Evolutionary conservation across 2,113 vertebrate species (phyloP).

Genomic region (Malurus cyaneus): DNA sequence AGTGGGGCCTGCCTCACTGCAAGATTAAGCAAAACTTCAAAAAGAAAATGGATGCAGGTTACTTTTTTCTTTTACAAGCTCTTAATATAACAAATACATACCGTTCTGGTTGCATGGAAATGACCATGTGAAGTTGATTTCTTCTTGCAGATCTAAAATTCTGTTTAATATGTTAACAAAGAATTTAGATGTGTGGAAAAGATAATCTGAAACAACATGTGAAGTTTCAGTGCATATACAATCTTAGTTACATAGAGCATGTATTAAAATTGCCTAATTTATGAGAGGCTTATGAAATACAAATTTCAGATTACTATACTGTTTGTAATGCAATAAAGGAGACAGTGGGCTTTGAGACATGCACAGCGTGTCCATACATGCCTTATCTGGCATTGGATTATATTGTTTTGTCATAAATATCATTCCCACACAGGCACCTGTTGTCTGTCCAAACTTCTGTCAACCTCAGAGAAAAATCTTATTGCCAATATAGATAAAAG

Average conservation of each 20-base stretch:
- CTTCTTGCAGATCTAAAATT: not conserved
- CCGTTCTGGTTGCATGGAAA: not conserved
- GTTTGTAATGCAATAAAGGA: not conserved
- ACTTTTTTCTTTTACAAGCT: not conserved
- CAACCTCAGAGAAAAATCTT: not conserved
- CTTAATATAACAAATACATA: not conserved
- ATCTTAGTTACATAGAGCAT: not conserved
- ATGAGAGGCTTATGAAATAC: not conserved
- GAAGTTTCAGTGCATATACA: not conserved
- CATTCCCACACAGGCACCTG: not conserved
- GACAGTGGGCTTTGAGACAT: not conserved
- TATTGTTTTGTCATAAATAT: not conserved
- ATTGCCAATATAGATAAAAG: not conserved
- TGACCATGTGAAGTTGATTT: rapidly evolving
- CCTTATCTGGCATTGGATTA: not conserved
- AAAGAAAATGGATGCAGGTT: not conserved
- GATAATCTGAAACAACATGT: not conserved
- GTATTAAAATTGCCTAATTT: not conserved
- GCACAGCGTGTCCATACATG: not conserved
- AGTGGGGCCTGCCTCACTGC: not conserved
- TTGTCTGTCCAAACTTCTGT: not conserved
- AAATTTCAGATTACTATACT: not conserved
- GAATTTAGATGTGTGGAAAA: not conserved
- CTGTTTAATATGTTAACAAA: not conserved
- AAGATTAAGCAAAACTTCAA: not conserved